These are phyloP conservation scores for Platycheirus rosarum DNA, from an alignment of 2,888 invertebrate species.

Conservation along the genomic window DNA sequence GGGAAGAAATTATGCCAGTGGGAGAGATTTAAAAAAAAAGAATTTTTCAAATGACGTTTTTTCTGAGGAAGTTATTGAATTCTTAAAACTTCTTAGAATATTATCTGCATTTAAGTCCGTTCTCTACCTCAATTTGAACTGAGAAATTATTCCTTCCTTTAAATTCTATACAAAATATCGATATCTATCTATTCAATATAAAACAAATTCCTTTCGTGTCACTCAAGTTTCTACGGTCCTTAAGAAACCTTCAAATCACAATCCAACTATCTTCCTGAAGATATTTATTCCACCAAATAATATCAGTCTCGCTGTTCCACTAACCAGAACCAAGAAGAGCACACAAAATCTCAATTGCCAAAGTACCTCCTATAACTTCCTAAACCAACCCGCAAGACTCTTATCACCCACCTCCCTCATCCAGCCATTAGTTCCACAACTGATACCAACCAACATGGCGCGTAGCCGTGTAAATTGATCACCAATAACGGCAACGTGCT, in stretches of 20 bases:
- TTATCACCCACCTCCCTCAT: not conserved
- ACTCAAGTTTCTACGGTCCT: conserved; percentile 38
- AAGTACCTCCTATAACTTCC: conserved; percentile 58
- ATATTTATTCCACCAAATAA: conserved; percentile 49
- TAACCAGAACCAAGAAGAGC: conserved; percentile 27
- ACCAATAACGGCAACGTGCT: conserved; percentile 71
- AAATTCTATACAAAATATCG: no score
- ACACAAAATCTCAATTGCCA: conserved; percentile 48
- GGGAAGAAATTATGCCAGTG: no score
- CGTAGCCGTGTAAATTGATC: conserved; percentile 69
- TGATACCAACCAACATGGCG: conserved; percentile 1
- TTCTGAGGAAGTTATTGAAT: no score
- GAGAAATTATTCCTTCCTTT: no score
- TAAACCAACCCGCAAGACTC: conserved; percentile 2
- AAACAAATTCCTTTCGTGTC: not conserved
- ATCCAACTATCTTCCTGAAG: conserved; percentile 40
- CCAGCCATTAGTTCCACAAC: not conserved
- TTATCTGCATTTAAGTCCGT: no score
- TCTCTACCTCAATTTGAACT: no score
- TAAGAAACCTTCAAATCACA: conserved; percentile 64
- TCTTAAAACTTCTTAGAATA: no score
- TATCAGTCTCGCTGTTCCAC: conserved; percentile 1
- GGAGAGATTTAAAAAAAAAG: no score
- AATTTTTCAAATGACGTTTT: no score
- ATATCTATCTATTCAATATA: no score